phyloP scores from a whole-genome alignment of 2,113 vertebrate species.

The Okapia johnstoni region DNA sequence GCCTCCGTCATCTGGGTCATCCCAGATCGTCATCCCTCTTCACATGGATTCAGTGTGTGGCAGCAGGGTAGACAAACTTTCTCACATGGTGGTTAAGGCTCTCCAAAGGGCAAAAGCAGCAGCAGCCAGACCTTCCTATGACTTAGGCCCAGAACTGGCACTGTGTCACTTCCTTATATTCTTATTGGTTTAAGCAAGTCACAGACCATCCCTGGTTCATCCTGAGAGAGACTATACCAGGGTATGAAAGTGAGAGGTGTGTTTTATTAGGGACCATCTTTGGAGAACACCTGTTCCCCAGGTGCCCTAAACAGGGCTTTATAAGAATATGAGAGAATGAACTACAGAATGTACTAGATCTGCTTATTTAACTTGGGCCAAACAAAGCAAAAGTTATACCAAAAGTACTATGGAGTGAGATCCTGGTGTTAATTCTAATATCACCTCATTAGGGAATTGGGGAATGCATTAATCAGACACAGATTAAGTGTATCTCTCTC shows the following conservation, averaged over 20 bases:
- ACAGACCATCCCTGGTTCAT: neutral
- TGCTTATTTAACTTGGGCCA: neutral
- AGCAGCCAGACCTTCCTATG: neutral
- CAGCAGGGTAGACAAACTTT: neutral
- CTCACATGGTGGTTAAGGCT: neutral
- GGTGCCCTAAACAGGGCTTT: neutral
- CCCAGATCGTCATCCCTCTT: neutral
- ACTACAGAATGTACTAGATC: neutral
- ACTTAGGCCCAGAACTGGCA: neutral
- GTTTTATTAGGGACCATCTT: neutral
- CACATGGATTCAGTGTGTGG: neutral
- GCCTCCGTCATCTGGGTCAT: neutral
- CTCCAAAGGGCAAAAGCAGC: neutral
- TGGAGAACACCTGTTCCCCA: neutral
- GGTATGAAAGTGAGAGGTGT: neutral
- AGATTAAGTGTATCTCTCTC: neutral
- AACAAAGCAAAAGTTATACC: neutral
- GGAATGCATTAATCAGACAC: neutral
- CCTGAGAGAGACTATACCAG: fast-evolving
- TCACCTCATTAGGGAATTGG: neutral
- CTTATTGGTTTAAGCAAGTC: neutral
- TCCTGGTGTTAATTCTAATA: neutral
- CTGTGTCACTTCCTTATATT: neutral
- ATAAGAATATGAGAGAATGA: neutral
- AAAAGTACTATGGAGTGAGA: neutral